Evolutionary conservation across 2,113 vertebrate species (phyloP), one percentile per base, ranked within the genome.

Genomic region (human): DNA sequence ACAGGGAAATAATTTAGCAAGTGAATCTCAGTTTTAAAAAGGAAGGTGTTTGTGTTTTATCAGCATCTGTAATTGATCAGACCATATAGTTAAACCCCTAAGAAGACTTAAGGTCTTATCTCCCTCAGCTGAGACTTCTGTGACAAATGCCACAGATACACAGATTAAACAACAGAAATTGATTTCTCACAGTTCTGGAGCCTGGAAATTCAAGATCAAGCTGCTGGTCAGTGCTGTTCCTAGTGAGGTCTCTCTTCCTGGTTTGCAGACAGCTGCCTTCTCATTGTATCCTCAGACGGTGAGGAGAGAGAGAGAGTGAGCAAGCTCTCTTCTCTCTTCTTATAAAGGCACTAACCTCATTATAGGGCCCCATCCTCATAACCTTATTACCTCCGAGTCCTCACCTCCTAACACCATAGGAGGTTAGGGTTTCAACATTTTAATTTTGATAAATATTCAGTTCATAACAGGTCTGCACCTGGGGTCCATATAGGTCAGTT

Each of bases 1-100:
- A 3, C 14, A 0, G n/a, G 20, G 20, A 38, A 5, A 1, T 3
- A 9, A 0, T 3, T 12, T 27, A 27, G 57, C 75, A 17, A 5
- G 40, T 50, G 27, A 79, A 7, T 48, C 40, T 30, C 75, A 17
- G 10, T 76, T 52, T 52, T 52, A 5, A 22, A 22, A 11, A 45
- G 61, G 27, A 30, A n/a, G 2, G 3, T 0, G 2, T n/a, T 17
- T 23, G 73, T 45, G 73, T 45, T 68, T 87, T 16, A 83, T 38
- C 50, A 40, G 50, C 83, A 32, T 1, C 5, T 50, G 22, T 4
- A 2, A 48, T 57, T 1, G 6, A 59, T 43, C 23, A 59, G 75
- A 50, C 40, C 14, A 0, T 9, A 22, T 48, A 2, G 16, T 3
- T 52, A 27, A 76, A 30, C n/a, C n/a, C 22, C 13, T 22, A n/a